Conservation (phyloP, 2,797 vertebrate species). For the Heliangelus exortis region DNA sequence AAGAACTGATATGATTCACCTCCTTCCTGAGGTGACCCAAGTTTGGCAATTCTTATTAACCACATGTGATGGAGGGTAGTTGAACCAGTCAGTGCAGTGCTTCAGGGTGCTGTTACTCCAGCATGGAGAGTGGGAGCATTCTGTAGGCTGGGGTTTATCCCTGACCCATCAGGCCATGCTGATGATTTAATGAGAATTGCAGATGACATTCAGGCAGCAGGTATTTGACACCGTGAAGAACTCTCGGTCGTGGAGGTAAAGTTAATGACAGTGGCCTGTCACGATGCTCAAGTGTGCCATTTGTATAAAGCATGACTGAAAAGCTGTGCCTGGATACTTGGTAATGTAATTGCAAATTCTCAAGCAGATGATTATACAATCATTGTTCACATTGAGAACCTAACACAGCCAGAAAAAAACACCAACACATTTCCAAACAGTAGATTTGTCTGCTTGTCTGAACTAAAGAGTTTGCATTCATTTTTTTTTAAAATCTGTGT, state of each 20-base stretch:
- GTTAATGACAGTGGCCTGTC: not conserved
- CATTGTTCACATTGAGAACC: not conserved
- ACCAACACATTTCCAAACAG: not conserved
- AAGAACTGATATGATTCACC: not conserved
- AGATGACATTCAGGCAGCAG: not conserved
- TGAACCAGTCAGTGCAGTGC: not conserved
- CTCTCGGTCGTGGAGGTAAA: not conserved
- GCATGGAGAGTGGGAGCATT: not conserved
- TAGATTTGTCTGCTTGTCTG: not conserved
- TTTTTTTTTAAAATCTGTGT: not conserved
- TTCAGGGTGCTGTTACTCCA: not conserved
- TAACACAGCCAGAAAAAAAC: not conserved
- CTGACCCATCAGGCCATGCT: accelerated
- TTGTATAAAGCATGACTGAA: not conserved
- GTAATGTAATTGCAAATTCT: not conserved
- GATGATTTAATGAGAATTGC: not conserved
- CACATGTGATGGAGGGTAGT: not conserved
- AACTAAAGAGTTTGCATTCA: not conserved
- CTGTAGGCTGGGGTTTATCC: accelerated
- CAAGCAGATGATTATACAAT: not conserved
- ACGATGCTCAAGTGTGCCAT: not conserved
- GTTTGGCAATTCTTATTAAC: not conserved
- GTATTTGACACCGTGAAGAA: not conserved
- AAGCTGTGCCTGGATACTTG: not conserved
- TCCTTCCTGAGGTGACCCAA: not conserved